Conservation (phyloP, 1,140 invertebrate genomes). For the Mylabris phalerata region DNA sequence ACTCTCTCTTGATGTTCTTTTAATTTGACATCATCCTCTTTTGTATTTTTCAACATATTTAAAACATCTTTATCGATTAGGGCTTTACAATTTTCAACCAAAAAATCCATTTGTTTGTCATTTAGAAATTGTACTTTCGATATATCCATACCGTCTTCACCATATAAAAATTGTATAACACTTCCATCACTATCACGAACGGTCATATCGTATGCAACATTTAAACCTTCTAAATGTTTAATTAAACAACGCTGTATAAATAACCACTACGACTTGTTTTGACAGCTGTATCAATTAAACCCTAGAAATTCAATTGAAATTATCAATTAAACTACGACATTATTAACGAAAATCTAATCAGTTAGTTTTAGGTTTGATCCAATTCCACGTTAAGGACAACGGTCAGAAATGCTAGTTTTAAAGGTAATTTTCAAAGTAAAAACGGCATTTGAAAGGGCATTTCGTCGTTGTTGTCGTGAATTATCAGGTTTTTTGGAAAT, state of each 20-base stretch:
- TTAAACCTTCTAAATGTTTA: conserved; percentile 94
- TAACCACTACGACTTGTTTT: conserved; percentile 97
- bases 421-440: too few relatives aligned
- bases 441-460: too few relatives aligned
- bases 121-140: conserved; percentile 79
- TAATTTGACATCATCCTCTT: conserved; percentile 43
- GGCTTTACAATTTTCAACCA: conserved; percentile 68
- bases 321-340: too few relatives aligned
- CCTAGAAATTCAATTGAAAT: conserved; percentile 27
- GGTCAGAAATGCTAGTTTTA: too few relatives aligned
- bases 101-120: conserved; percentile 69
- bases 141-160: conserved; percentile 96
- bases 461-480: too few relatives aligned
- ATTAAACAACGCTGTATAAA: conserved; percentile 94
- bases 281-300: conserved; percentile 78
- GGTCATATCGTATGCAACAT: conserved; percentile 86
- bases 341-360: too few relatives aligned
- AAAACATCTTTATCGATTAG: conserved; percentile 55
- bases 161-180: conserved; percentile 95
- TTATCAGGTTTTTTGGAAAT: too few relatives aligned
- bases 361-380: too few relatives aligned
- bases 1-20: conserved; percentile 47
- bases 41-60: conserved; percentile 50
- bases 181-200: conserved; percentile 91
- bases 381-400: too few relatives aligned